Base-by-base conservation (phyloP, 2,113 vertebrate species). In the Junco hyemalis region DNA sequence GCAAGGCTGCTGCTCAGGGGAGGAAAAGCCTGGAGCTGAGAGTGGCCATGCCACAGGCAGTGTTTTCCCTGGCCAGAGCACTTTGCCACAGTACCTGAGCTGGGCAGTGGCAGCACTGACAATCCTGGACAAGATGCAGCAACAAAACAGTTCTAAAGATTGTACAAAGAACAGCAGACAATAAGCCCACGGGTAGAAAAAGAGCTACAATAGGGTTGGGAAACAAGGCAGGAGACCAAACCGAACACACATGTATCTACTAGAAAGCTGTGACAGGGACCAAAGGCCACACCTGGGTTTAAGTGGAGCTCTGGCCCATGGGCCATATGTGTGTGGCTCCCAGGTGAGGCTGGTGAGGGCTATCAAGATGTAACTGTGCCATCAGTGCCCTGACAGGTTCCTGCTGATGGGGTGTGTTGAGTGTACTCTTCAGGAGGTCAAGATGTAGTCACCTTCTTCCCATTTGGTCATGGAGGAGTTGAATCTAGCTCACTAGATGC, bases 171-270 rank as follows among this genome's bases (percentile, higher is more conserved):
- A 8, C 36, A 66, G 68, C 28, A 81, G 47, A 16, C n/a, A 12
- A 12, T 35, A 38, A 12, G 5, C 8, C 23, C 12, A 24, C 13
- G 51, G 17, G 24, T 31, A 10, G 20, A 59, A 21, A 38, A 2
- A 40, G 7, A 31, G 18, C 36, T 51, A 28, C n/a, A 40, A 1
- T 1, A 7, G 7, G 1, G 4, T 7, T 29, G 54, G 20, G 9
- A 88, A 53, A 26, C 9, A 61, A 65, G 20, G 8, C 40, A 50
- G 26, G 24, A 78, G 12, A 59, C 12, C 15, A 79, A 61, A 51
- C 50, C 29, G 23, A 87, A 53, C 1, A 7, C 8, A 3, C 0
- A 5, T 7, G 5, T 3, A 24, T 3, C 25, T 35, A 8, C 26
- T 22, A 1, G 9, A 9, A 12, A 81, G 23, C 29, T 77, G 18